Evolutionary conservation across 1,140 invertebrate genomes (phyloP).

Genomic region (Zaprionus camerounensis): DNA sequence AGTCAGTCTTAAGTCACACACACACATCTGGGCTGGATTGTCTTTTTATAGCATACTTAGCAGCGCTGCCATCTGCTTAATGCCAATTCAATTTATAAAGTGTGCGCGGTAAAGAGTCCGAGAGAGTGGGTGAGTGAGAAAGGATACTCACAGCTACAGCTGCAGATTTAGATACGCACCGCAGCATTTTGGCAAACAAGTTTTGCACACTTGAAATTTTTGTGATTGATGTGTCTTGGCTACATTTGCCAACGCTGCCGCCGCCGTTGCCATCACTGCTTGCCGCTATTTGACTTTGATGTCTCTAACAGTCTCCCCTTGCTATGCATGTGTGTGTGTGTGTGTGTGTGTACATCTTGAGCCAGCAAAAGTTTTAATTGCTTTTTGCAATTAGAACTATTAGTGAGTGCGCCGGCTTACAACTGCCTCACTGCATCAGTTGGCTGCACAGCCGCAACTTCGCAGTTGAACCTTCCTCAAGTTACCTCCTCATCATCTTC

Average conservation of each 20-base stretch:
- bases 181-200: slow-evolving; percentile 72
- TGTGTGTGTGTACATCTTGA: slow-evolving; percentile 57
- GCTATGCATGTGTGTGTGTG: slow-evolving; percentile 10
- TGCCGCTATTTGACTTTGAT: slow-evolving; percentile 76
- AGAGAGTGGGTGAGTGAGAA: background rate
- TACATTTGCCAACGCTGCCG: slow-evolving; percentile 46
- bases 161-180: slow-evolving; percentile 50
- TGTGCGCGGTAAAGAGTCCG: slow-evolving; percentile 19
- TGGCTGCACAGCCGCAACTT: slow-evolving; percentile 64
- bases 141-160: slow-evolving; percentile 11
- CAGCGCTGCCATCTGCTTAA: slow-evolving; percentile 73
- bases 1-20: slow-evolving; percentile 48
- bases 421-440: slow-evolving; percentile 72
- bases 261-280: slow-evolving; percentile 17
- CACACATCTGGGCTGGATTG: slow-evolving; percentile 30
- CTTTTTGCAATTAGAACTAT: slow-evolving; percentile 83
- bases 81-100: slow-evolving; percentile 80
- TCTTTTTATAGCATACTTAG: slow-evolving; percentile 72
- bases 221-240: slow-evolving; percentile 81
- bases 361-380: slow-evolving; percentile 80
- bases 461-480: slow-evolving; percentile 25
- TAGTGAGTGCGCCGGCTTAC: slow-evolving; percentile 76
- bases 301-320: slow-evolving; percentile 59
- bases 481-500: background rate
- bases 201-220: slow-evolving; percentile 81